Percentiles rank a stretch among this genome's conserved stretches.
Conservation (phyloP, 2,113 vertebrate species). For the Willisornis vidua region DNA sequence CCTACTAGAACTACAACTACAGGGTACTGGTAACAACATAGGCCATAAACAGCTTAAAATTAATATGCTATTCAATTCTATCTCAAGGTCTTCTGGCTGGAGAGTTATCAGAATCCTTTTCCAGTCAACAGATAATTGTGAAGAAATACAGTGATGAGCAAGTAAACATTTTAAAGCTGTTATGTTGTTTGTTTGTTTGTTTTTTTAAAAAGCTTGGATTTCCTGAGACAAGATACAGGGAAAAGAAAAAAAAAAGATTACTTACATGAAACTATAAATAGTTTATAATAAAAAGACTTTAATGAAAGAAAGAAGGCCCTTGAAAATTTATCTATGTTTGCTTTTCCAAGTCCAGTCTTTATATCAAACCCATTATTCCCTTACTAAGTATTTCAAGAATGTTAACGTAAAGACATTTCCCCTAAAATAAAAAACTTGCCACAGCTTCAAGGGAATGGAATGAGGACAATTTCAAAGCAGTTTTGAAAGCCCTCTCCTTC, state of each 20-base stretch:
- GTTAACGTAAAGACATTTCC: background rate
- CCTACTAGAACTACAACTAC: background rate
- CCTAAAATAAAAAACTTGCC: background rate
- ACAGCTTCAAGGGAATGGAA: background rate
- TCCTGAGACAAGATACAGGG: background rate
- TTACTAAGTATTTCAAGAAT: background rate
- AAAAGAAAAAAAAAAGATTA: rapidly evolving
- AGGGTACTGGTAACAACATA: background rate
- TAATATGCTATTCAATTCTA: background rate
- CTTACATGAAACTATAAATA: background rate
- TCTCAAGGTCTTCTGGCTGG: background rate
- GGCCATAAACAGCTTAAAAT: background rate
- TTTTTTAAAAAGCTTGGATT: background rate
- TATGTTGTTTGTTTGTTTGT: no score
- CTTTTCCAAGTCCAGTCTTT: background rate
- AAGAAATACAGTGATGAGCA: background rate
- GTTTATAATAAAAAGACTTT: background rate
- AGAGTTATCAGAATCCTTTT: background rate
- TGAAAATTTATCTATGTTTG: background rate
- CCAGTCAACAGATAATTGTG: background rate
- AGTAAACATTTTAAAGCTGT: background rate
- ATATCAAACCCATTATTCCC: background rate
- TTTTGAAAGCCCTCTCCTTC: background rate
- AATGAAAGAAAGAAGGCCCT: background rate
- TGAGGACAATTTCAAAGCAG: background rate